Conservation (phyloP, 1,140 invertebrate species). For the Notospermus geniculatus region DNA sequence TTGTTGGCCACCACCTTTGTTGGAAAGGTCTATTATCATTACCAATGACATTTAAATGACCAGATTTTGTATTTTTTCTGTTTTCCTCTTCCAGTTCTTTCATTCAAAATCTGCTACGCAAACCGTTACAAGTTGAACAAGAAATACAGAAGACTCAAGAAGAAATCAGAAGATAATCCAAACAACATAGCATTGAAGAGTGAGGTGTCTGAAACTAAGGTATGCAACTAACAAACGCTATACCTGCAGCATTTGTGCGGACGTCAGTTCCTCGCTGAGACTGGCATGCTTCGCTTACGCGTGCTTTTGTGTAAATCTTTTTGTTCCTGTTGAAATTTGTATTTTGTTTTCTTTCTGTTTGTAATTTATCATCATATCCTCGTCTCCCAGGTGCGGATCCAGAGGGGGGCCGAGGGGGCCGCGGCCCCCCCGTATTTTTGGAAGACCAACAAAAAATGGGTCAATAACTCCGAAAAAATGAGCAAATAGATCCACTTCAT, state of each 20-base stretch:
- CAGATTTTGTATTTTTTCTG: not conserved
- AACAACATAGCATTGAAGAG: conserved; percentile 25
- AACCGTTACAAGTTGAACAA: conserved; percentile 42
- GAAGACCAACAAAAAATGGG: no score
- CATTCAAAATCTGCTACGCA: conserved; percentile 35
- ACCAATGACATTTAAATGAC: not conserved
- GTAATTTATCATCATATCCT: no score
- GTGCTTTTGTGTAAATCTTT: not conserved
- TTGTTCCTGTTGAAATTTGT: no score
- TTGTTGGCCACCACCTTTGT: no score
- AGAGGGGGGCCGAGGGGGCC: no score
- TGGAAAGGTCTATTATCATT: not conserved
- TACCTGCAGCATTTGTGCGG: no score
- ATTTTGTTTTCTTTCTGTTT: no score
- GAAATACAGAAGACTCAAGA: conserved; percentile 27
- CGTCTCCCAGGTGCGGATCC: no score
- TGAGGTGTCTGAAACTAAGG: conserved; percentile 27
- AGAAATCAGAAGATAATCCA: conserved; percentile 23
- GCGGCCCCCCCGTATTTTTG: no score
- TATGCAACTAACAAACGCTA: conserved; percentile 18
- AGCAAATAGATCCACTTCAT: no score
- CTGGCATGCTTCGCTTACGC: not conserved
- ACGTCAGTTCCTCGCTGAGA: not conserved
- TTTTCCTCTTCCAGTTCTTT: conserved; percentile 26
- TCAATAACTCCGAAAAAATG: no score